phyloP scores from a whole-genome alignment of 2,113 vertebrate genomes.

The Mungos mungo region DNA sequence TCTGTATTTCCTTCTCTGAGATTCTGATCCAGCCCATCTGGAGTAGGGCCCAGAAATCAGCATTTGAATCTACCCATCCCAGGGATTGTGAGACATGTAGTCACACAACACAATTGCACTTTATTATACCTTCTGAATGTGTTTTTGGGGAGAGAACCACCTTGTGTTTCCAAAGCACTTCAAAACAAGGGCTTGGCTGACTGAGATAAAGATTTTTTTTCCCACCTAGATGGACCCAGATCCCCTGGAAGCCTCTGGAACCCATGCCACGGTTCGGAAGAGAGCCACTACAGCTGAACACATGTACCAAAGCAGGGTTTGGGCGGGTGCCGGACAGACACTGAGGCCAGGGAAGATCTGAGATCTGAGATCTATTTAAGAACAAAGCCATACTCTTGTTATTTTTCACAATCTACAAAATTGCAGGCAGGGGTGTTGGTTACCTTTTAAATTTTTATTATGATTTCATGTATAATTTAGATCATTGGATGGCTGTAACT shows the following conservation, averaged over 20 bases:
- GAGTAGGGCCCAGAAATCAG: background rate
- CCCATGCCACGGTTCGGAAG: background rate
- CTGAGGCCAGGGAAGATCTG: background rate
- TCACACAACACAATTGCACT: background rate
- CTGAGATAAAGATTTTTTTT: background rate
- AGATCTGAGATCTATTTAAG: background rate
- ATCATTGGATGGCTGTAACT: slow-evolving; percentile 32
- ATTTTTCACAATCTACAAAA: slow-evolving; percentile 52
- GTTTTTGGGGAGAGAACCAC: background rate
- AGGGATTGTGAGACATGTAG: background rate
- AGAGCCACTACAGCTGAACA: background rate
- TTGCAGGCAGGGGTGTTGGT: background rate
- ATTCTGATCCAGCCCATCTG: background rate
- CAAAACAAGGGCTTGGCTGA: background rate
- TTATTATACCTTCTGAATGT: background rate
- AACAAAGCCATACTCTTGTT: slow-evolving; percentile 20
- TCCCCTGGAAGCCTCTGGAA: background rate
- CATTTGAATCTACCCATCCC: background rate
- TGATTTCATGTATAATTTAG: slow-evolving; percentile 71
- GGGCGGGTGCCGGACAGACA: background rate
- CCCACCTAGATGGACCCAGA: background rate
- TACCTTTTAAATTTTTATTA: slow-evolving; percentile 65
- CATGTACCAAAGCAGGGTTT: background rate
- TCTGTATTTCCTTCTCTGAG: background rate
- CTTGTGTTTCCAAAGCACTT: background rate